Evolutionary conservation across 2,888 invertebrate species (phyloP).

Genomic region (Chrysodeixis includens): DNA sequence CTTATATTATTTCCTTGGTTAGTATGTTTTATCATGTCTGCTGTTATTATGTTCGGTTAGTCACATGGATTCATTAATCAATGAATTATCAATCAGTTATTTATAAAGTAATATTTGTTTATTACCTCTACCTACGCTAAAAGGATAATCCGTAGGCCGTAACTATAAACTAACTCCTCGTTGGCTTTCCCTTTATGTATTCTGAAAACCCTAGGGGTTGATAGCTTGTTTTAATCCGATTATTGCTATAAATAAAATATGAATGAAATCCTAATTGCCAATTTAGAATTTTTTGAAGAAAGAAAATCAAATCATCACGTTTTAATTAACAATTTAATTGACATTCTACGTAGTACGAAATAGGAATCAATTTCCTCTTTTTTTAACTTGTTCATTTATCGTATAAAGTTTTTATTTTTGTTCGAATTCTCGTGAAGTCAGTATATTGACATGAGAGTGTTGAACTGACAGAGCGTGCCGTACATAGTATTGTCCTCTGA

Average conservation of each 20-base stretch:
- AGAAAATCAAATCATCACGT: background rate
- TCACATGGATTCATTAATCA: too few species aligned
- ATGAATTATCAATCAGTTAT: too few species aligned
- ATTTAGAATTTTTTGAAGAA: constrained; percentile 15
- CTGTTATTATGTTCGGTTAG: too few species aligned
- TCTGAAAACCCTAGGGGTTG: constrained; percentile 17
- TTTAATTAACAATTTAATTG: constrained; percentile 2
- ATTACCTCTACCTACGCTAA: too few species aligned
- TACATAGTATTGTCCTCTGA: constrained; percentile 71
- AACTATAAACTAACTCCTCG: background rate
- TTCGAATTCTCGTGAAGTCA: constrained; percentile 12
- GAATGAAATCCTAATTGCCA: constrained; percentile 37
- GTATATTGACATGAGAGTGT: constrained; percentile 73
- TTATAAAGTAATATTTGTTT: too few species aligned
- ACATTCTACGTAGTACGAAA: background rate
- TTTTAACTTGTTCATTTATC: too few species aligned
- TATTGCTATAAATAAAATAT: constrained; percentile 20
- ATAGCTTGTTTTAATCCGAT: constrained; percentile 30
- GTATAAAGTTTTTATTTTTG: too few species aligned
- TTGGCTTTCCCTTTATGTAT: constrained; percentile 8
- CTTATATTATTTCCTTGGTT: too few species aligned
- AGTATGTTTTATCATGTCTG: too few species aligned
- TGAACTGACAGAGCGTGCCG: constrained; percentile 72
- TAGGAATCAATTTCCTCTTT: too few species aligned
- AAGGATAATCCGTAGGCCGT: too few species aligned